Evolutionary conservation across 2,888 invertebrate species (phyloP), one percentile per base, ranked within the genome.

Genomic region (Leptinotarsa peninsularis): DNA sequence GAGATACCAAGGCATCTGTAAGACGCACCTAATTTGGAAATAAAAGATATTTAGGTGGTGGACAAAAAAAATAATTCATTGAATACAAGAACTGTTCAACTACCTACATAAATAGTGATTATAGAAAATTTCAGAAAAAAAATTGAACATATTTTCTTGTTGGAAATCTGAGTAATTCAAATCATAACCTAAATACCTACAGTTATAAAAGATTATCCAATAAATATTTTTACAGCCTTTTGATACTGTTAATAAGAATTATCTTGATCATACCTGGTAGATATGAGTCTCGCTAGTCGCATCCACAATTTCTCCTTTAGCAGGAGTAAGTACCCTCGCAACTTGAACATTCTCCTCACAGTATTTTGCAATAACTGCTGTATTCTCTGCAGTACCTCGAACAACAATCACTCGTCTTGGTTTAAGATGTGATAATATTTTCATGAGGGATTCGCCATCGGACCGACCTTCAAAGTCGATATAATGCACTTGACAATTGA

Each of bases 271-370:
- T 85, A 96, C 96, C 91, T 99, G 99, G 88, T 98, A 99, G 83
- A 99, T 99, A 84, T 98, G 97, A 0, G 97, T 97, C 88, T 99
- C 99, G 0, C 98, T 98, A 0, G 99, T 99, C 0, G 97, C 98
- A 87, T 99, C 99, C 4, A 99, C 92, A 0, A 93, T 91, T 83
- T 98, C 98, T 0, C 95, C 95, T 73, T 91, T 91, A 14, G 89
- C 89, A 0, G 99, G 99, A 3, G 94, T 93, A 87, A 96, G 98
- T 1, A 99, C 93, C 80, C 93, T 91, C 0, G 93, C 43, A 43
- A 43, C 92, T 7, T 93, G 93, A 17, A 93, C 91, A 84, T 92
- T 92, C 76, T 92, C 91, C 33, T 85, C 86, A 76, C 95, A 94
- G 84, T 93, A 93, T 72, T 90, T 91, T 17, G 93, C 92, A 75